phyloP scores from a whole-genome alignment of 2,113 vertebrate genomes.

The Pao palembangensis region DNA sequence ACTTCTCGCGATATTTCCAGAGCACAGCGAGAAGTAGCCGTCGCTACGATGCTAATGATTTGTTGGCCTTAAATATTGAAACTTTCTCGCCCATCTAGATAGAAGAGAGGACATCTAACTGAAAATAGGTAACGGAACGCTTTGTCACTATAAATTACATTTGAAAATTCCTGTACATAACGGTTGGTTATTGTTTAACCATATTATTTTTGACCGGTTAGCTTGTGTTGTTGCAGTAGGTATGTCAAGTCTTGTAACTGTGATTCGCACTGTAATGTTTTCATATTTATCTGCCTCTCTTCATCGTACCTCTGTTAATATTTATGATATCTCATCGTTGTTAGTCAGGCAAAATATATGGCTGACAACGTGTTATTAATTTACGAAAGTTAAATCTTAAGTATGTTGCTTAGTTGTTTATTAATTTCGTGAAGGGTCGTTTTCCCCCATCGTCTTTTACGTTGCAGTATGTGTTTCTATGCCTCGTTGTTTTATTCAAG shows the following conservation, averaged over 20 bases:
- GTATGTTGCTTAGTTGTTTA: not conserved
- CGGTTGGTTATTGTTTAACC: not conserved
- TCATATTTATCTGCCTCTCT: too few relatives aligned
- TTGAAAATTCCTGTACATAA: accelerated
- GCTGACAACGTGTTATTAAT: slow-evolving; percentile 8
- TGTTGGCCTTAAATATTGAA: slow-evolving; percentile 18
- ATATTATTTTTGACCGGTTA: slow-evolving; percentile 15
- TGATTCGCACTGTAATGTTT: not conserved
- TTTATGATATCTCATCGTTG: too few relatives aligned
- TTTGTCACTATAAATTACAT: not conserved
- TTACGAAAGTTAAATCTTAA: not conserved
- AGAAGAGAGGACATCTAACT: not conserved
- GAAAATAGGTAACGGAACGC: slow-evolving; percentile 25
- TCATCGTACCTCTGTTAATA: too few relatives aligned
- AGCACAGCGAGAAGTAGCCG: not conserved
- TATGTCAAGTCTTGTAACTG: too few relatives aligned
- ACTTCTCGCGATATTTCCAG: slow-evolving; percentile 31
- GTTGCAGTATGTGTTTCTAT: not conserved
- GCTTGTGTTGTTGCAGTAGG: slow-evolving; percentile 7
- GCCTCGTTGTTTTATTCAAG: not conserved
- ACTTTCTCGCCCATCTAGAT: not conserved
- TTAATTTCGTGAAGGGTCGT: not conserved
- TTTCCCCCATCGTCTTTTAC: slow-evolving; percentile 1
- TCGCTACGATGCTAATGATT: slow-evolving; percentile 19
- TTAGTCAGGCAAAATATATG: not conserved